Evolutionary conservation across 2,797 vertebrate genomes (phyloP).

Genomic region (Platalea minor): DNA sequence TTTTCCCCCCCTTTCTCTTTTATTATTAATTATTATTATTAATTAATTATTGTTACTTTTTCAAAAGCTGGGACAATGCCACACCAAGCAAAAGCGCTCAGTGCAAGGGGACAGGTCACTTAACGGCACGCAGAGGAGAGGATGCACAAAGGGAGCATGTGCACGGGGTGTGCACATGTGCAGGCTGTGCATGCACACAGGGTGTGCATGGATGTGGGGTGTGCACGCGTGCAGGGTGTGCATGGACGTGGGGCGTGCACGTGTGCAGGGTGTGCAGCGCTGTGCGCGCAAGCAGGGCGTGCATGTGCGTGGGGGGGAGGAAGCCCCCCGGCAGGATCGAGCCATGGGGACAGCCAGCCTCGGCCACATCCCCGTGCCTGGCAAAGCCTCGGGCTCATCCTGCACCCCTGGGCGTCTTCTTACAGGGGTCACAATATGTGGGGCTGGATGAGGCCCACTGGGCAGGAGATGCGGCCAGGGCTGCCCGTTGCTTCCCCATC

Average conservation of each 20-base stretch:
- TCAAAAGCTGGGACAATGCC: background rate
- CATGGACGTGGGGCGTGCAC: accelerated
- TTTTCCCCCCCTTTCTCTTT: background rate
- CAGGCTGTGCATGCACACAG: accelerated
- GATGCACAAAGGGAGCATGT: background rate
- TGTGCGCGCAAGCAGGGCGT: too few species aligned
- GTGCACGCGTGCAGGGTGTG: too few species aligned
- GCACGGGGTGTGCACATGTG: accelerated
- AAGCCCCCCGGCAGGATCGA: background rate
- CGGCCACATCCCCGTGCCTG: accelerated
- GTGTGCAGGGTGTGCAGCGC: too few species aligned
- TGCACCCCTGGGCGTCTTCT: background rate
- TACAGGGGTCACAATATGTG: too few species aligned
- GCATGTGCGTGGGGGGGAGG: background rate
- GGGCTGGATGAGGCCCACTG: background rate
- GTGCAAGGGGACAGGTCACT: background rate
- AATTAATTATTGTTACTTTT: constrained; percentile 66
- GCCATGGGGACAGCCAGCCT: background rate
- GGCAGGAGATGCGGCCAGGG: background rate
- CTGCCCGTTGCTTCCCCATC: background rate
- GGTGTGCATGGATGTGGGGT: accelerated
- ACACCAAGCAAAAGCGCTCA: background rate
- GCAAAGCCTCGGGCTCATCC: background rate
- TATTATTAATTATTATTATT: constrained; percentile 67
- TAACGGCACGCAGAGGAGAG: accelerated